Percentiles rank a stretch among this genome's conserved stretches.
phyloP scores from a whole-genome alignment of 2,888 invertebrate genomes.

The Phortica magna region DNA sequence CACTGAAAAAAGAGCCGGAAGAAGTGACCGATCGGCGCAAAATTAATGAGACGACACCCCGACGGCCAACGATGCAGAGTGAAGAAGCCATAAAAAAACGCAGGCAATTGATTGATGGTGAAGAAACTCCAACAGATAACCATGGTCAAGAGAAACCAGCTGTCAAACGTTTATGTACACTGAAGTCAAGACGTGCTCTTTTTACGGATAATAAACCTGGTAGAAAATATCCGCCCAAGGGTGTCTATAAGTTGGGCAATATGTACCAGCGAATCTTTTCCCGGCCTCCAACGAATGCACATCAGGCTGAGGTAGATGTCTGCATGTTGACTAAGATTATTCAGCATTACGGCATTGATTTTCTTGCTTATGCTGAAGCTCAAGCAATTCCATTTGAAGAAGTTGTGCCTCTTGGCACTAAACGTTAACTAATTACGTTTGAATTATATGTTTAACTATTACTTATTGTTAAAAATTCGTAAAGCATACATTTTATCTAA shows the following conservation, averaged over 20 bases:
- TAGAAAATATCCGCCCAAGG: slow-evolving; percentile 67
- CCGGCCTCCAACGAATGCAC: slow-evolving; percentile 78
- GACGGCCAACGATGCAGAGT: slow-evolving; percentile 64
- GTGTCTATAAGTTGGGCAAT: slow-evolving; percentile 79
- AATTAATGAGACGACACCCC: slow-evolving; percentile 80
- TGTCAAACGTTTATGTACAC: background rate
- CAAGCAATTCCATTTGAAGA: slow-evolving; percentile 66
- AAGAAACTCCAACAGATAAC: background rate
- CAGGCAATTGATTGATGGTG: background rate
- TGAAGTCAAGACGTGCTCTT: slow-evolving; percentile 59
- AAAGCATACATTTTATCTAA: background rate
- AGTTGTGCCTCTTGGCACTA: slow-evolving; percentile 47
- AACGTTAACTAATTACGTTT: background rate
- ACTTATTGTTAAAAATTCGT: too few relatives aligned
- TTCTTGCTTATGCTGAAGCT: slow-evolving; percentile 79
- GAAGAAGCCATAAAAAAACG: background rate
- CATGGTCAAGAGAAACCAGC: background rate
- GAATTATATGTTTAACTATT: too few relatives aligned
- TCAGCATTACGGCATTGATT: slow-evolving; percentile 80
- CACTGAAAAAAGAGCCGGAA: slow-evolving; percentile 48
- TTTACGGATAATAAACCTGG: slow-evolving; percentile 53
- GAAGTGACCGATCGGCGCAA: slow-evolving; percentile 68
- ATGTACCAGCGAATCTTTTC: slow-evolving; percentile 81
- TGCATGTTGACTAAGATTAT: slow-evolving; percentile 82
- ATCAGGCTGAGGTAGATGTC: slow-evolving; percentile 86